Conservation (phyloP, 2,888 invertebrate genomes). For the Zaprionus obscuricornis region DNA sequence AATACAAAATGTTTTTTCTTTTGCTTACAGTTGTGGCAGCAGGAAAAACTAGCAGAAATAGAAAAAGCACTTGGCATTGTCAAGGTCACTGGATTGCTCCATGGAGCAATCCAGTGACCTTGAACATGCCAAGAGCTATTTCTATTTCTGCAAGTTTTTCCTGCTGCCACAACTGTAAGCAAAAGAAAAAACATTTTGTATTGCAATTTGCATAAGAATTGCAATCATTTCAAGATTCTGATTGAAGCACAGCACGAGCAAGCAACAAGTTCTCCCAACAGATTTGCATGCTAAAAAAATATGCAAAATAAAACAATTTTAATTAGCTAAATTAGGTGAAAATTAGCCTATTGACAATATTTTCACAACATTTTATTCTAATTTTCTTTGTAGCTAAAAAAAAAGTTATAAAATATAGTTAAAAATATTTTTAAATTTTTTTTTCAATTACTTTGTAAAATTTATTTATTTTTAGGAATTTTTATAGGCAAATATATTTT, state of each 20-base stretch:
- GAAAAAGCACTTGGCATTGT: slow-evolving; percentile 2
- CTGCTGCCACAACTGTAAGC: not conserved
- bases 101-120: slow-evolving; percentile 15
- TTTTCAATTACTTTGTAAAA: not conserved
- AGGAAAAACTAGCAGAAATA: not conserved
- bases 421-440: too few species aligned
- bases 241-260: slow-evolving; percentile 7
- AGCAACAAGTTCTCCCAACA: slow-evolving; percentile 30
- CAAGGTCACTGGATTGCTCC: slow-evolving; percentile 20
- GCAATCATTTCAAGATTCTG: slow-evolving; percentile 32
- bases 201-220: slow-evolving; percentile 61
- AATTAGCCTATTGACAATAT: too few species aligned
- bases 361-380: too few species aligned
- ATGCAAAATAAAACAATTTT: slow-evolving; percentile 1
- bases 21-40: not conserved
- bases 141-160: not conserved
- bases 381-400: too few species aligned
- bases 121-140: slow-evolving; percentile 8
- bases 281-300: not conserved
- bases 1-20: slow-evolving; percentile 6
- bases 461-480: too few species aligned
- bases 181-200: too few species aligned
- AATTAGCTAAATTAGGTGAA: slow-evolving; percentile 29
- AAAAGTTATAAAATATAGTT: too few species aligned
- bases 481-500: too few species aligned